A percentile compares a stretch with the other conserved stretches of the same genome.
phyloP scores from a whole-genome alignment of 2,113 vertebrate genomes.

The Grammomys dolichurus region DNA sequence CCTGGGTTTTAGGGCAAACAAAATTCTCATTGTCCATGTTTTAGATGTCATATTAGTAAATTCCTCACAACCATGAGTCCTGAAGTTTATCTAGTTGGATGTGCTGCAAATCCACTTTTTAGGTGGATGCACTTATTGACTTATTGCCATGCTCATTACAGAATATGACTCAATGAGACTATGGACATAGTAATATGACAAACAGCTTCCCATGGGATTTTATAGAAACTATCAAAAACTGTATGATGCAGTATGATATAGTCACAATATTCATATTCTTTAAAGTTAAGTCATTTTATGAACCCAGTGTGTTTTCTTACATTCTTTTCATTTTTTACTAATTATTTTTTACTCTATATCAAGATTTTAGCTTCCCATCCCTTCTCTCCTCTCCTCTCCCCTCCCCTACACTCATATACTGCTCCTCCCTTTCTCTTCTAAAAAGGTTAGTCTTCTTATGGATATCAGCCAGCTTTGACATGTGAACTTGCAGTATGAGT shows the following conservation, averaged over 20 bases:
- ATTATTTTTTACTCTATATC: too few relatives aligned
- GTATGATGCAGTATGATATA: background rate
- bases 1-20: background rate
- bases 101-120: background rate
- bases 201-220: too few relatives aligned
- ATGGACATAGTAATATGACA: background rate
- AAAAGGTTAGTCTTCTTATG: too few relatives aligned
- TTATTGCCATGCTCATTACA: background rate
- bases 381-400: too few relatives aligned
- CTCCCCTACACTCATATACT: too few relatives aligned
- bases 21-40: background rate
- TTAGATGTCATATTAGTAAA: background rate
- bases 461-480: too few relatives aligned
- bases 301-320: too few relatives aligned
- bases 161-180: background rate
- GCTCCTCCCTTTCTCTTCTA: too few relatives aligned
- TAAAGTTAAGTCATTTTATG: background rate
- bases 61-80: background rate
- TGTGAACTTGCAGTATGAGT: too few relatives aligned
- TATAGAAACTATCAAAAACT: too few relatives aligned
- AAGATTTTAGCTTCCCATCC: too few relatives aligned
- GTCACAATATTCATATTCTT: background rate
- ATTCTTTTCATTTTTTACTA: too few relatives aligned
- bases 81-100: background rate
- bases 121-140: background rate